Evolutionary conservation across 2,113 vertebrate species (phyloP), one percentile per base, ranked within the genome.

Genomic region (Bufo gargarizans): DNA sequence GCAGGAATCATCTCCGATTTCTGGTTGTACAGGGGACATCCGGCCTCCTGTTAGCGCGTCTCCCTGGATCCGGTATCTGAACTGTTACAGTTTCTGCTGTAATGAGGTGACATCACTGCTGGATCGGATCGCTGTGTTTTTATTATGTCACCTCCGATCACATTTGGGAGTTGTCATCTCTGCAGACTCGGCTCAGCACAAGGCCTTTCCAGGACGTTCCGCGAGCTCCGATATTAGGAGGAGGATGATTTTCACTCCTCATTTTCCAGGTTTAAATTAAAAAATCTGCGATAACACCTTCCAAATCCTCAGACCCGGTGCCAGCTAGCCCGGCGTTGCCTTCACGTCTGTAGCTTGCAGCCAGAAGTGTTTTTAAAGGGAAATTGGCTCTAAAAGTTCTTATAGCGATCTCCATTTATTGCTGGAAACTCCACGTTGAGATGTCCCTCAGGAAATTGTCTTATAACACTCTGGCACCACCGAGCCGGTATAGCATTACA

Each of bases 21-120:
- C 33, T 33, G 33, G 33, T 33, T 33, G 33, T 33, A 33, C 33
- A 33, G 33, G 33, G 0, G 33, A 33, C 33, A 1, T 33, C 33
- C 33, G 33, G 33, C 33, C 33, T 33, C 33, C 33, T 33, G 33
- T 33, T 33, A 33, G 33, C 33, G 33, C 33, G 33, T 33, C 33
- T 33, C 33, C 33, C 33, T 33, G 33, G 33, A 33, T 33, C 33
- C 33, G 33, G 33, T 33, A 33, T 33, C 33, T 33, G 33, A 33
- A 33, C 33, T 33, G 33, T 33, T 33, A 33, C 33, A 33, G 33
- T 16, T 14, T 76, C 9, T 5, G 43, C 14, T 45, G 80, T 82
- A 63, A 65, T 47, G 33, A 63, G 80, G 58, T 82, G 59, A 82
- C 47, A 17, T 82, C 80, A 82, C 80, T 45, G 7, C 63, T 81